Base-by-base conservation (phyloP, 2,797 vertebrate species). In the Apodemus agrarius region DNA sequence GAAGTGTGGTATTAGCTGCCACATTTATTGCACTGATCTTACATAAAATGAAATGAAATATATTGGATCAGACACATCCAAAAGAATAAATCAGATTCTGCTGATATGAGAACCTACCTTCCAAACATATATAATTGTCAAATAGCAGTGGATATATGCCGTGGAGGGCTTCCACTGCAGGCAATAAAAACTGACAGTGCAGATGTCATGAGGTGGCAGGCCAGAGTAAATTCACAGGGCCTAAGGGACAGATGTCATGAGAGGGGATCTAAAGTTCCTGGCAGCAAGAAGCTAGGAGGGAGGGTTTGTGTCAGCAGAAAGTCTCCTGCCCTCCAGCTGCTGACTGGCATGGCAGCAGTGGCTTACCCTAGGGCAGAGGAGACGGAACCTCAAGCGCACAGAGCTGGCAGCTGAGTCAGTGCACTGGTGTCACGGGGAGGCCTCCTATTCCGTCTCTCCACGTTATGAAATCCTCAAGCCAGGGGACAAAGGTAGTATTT, bases 41-140 rank as follows among this genome's bases (percentile, higher is more conserved):
- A 83, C 78, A 95, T 54, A 74, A 72, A 88, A 80, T 65, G 14
- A 87, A 75, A 22, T 79, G 49, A 80, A 94, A 61, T 59, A 24
- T 43, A 61, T 46, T 88, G 46, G 17, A 37, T 75, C n/a, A 57
- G 57, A n/a, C 22, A 19, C 14, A 65, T 81, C 54, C 22, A 74
- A 37, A 54, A 34, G 46, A 65, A 37, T 31, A 46, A 72, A 95
- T 6, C 22, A 63, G 59, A 57, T 29, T 57, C 9, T 59, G 17
- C 13, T 82, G 69, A 76, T 67, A 54, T 67, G 31, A 75, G 74
- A 72, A 14, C 13, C 6, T 40, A 16, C 57, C 72, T 49, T 88
- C 57, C 12, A 75, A 76, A 82, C 67, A 82, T 12, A 12, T 61
- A 26, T 24, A 74, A 52, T 29, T 59, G 19, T 46, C 54, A 88